These are phyloP conservation scores for Nyleta sp. DNA, from an alignment of 2,888 invertebrate species.

Conservation along the genomic window DNA sequence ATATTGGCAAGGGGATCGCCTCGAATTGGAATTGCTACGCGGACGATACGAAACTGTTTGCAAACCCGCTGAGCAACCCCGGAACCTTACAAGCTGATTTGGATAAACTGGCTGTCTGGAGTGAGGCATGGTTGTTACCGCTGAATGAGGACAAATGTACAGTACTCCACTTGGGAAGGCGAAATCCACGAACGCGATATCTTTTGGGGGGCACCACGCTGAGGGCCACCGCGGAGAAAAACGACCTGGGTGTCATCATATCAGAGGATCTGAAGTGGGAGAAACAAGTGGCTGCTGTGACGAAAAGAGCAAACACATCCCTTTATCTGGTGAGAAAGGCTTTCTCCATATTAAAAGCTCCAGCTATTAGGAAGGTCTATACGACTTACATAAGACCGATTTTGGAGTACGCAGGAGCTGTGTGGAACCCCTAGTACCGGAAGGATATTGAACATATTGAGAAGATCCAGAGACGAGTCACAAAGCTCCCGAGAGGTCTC, in stretches of 20 bases:
- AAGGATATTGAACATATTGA: not conserved
- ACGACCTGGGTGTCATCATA: not conserved
- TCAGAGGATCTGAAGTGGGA: not conserved
- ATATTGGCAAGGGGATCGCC: not conserved
- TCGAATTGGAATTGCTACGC: not conserved
- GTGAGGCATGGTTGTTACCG: not conserved
- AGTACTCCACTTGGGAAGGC: not conserved
- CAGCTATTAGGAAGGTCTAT: not conserved
- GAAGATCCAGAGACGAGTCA: not conserved
- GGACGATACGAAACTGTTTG: not conserved
- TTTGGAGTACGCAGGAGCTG: not conserved
- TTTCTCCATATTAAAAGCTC: not conserved
- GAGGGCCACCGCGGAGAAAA: not conserved
- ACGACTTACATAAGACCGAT: not conserved
- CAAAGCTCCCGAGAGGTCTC: not conserved
- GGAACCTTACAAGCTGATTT: not conserved
- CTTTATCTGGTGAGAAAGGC: not conserved
- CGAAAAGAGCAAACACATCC: not conserved
- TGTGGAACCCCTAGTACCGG: not conserved
- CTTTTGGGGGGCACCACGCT: not conserved
- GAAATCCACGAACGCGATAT: not conserved
- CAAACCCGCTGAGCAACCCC: not conserved
- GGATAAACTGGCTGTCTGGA: not conserved
- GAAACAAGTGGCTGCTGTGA: not conserved
- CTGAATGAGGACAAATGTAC: not conserved